Evolutionary conservation across 2,113 vertebrate genomes (phyloP), one percentile per base, ranked within the genome.

Genomic region (Turnix velox): DNA sequence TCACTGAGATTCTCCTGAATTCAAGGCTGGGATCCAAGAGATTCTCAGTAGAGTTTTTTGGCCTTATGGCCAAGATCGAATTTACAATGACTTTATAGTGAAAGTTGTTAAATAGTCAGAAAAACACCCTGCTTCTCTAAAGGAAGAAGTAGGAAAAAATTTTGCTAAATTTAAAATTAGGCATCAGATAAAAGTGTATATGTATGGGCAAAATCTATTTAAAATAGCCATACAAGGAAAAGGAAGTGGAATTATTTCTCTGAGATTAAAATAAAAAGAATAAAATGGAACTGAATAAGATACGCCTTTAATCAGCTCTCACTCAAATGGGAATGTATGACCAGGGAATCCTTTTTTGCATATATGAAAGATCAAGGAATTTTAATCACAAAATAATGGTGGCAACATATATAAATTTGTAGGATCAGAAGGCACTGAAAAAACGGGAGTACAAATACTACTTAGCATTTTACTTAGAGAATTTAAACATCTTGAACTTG

Each of bases 401-500:
- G 83, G 72, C 31, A 84, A 65, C 61, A 55, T 61, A 90, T 24
- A 55, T 76, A 77, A 82, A 71, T 93, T 92, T 67, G 19, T 90
- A 35, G 79, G 72, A 75, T 84, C 75, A 95, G 72, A 49, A 95
- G 39, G 39, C 49, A 69, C n/a, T 30, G 84, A 63, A 93, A 72
- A 74, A 78, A 91, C 63, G 35, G 19, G 30, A 28, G 27, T 72
- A 54, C 23, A 51, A 75, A 66, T 86, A 17, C 19, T 87, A 89
- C 16, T 59, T 63, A 46, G 15, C 24, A 39, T 48, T 84, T 39
- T 6, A 12, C 58, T 51, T 12, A 83, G 49, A 74, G 31, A 10
- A 7, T 59, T 71, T 92, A 86, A 90, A 87, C 52, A 51, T 88
- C 48, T 89, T 96, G 52, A 95, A 93, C 69, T 94, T 51, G 14